Base-by-base conservation (phyloP, 2,797 vertebrate species). In the Chromis chromis region DNA sequence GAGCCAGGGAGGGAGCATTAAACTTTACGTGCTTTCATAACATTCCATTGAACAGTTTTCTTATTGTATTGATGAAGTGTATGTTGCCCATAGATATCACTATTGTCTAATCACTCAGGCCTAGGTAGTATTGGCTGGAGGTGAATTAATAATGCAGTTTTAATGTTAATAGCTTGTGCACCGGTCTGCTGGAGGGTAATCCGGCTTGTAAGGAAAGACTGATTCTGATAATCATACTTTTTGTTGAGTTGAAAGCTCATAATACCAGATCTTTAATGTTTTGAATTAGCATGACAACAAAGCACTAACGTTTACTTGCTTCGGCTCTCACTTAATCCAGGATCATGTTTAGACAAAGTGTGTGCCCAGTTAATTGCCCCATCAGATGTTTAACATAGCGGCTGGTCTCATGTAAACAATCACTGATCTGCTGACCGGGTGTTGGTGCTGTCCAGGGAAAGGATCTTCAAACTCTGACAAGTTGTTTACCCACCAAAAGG, bases 261-360 rank as follows among this genome's bases (percentile, higher is more conserved):
- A 36, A 42, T 42, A 42, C 16, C 5, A 12, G n/a, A 49, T 49
- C n/a, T 46, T 6, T 49, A 3, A 11, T 46, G 7, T 46, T 46
- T 44, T 46, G 7, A 46, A 19, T 6, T 46, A 46, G 16, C 19
- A 46, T 46, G 44, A 17, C 17, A 46, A 16, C 40, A 42, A 14
- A 4, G 4, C 40, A 36, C 33, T 11, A 4, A 5, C 16, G 40
- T 16, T 42, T 4, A 42, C 3, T 14, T 14, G 5, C 52, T 28
- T 44, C 4, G 7, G 2, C 19, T 3, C 31, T 27, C 28, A 17
- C 24, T 28, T 46, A 36, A 28, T 14, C 31, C 11, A 3, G 4
- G 40, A 22, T 67, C 33, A 1, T 58, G 59, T 70, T 70, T 39
- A 74, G 46, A 79, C 56, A 76, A 80, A 65, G 65, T 66, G 42